Conservation (phyloP, 2,797 vertebrate genomes). For the Paramormyrops hopkinsi region DNA sequence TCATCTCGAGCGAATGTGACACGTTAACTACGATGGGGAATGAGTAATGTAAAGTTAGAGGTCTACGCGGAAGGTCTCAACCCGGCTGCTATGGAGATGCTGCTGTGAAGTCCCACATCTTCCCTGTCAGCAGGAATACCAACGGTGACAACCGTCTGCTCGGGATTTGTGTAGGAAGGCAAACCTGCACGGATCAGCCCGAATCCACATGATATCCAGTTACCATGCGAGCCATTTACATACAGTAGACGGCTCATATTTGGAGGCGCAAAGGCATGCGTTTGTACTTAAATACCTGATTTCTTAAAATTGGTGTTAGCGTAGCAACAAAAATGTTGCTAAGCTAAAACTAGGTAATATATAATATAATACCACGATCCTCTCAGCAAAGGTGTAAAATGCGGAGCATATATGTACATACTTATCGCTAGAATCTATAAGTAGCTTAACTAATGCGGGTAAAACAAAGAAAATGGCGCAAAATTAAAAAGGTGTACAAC, state of each 20-base stretch:
- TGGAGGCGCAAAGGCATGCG: background rate
- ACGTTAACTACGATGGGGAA: background rate
- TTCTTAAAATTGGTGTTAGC: background rate
- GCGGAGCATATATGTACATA: background rate
- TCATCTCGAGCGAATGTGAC: background rate
- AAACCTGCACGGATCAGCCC: background rate
- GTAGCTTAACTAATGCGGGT: background rate
- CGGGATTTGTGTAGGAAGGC: background rate
- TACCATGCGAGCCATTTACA: background rate
- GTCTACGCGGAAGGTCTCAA: background rate
- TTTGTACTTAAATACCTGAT: background rate
- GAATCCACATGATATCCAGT: background rate
- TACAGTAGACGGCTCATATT: background rate
- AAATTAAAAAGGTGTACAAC: background rate
- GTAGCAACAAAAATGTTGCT: background rate
- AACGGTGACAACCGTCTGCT: background rate
- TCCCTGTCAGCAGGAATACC: background rate
- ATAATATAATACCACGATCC: background rate
- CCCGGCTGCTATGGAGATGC: background rate
- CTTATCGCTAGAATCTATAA: background rate
- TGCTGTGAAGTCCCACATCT: background rate
- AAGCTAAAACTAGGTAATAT: background rate
- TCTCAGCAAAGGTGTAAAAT: background rate
- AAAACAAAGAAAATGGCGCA: background rate
- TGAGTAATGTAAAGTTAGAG: background rate